Evolutionary conservation across 2,888 invertebrate species (phyloP).

Genomic region (Ormyrus labotus): DNA sequence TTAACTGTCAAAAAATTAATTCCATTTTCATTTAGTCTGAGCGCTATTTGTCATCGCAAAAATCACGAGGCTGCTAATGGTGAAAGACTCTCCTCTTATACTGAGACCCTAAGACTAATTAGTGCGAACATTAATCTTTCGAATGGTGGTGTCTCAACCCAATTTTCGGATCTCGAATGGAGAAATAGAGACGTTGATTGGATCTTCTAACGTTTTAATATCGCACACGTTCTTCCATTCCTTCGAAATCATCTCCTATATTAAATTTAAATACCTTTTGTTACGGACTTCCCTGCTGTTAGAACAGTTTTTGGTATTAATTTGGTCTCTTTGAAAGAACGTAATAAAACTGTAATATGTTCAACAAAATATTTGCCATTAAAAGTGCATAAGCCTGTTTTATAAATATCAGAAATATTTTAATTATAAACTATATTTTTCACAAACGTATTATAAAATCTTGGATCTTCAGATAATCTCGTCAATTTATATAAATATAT

Average conservation of each 20-base stretch:
- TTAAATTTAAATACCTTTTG: no score
- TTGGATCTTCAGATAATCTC: no score
- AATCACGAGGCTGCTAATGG: conserved; percentile 69
- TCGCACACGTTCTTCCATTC: conserved; percentile 5
- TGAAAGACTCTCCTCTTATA: conserved; percentile 65
- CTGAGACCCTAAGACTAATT: conserved; percentile 70
- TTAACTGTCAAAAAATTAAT: conserved; percentile 52
- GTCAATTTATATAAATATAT: no score
- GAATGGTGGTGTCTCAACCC: conserved; percentile 69
- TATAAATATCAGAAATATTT: no score
- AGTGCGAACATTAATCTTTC: conserved; percentile 73
- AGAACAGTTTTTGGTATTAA: no score
- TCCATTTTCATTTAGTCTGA: conserved; percentile 45
- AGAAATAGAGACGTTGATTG: conserved; percentile 70
- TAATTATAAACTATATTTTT: no score
- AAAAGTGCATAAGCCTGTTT: no score
- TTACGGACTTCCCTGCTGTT: no score
- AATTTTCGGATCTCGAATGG: conserved; percentile 68
- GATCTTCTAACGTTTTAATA: conserved; percentile 61
- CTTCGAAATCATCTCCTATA: background rate
- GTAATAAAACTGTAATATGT: no score
- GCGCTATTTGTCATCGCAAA: conserved; percentile 65
- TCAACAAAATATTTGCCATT: no score
- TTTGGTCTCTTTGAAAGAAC: no score
- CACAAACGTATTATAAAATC: no score